A percentile compares a stretch with the other conserved stretches of the same genome.
These are phyloP conservation scores for Coleophora deauratella DNA, from an alignment of 2,888 invertebrate genomes.

Conservation along the genomic window DNA sequence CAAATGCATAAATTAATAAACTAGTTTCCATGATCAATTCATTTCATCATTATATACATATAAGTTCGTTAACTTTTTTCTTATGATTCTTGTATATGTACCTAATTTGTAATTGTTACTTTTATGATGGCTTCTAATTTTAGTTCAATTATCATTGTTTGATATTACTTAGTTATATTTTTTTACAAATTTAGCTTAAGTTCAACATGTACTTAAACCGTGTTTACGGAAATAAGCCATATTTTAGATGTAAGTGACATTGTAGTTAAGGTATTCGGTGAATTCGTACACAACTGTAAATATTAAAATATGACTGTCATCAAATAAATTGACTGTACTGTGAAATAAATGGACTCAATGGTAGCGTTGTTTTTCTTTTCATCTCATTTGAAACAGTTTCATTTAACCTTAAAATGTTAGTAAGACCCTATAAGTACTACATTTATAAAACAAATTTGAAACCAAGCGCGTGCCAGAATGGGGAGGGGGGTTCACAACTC, in stretches of 20 bases:
- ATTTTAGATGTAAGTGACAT: conserved; percentile 10
- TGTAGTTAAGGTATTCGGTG: conserved; percentile 1
- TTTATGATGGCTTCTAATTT: conserved; percentile 7
- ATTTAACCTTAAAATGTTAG: too few species aligned
- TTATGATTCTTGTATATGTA: too few species aligned
- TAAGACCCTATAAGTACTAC: too few species aligned
- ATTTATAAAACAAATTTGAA: too few species aligned
- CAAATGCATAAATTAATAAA: too few species aligned
- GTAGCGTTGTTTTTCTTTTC: not conserved
- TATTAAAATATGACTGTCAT: conserved; percentile 7
- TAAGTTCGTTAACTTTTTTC: too few species aligned
- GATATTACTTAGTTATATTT: conserved; percentile 10
- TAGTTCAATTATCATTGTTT: conserved; percentile 1
- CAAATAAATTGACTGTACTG: conserved; percentile 11
- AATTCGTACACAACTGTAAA: conserved; percentile 6
- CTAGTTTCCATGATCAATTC: too few species aligned
- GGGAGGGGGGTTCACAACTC: too few species aligned
- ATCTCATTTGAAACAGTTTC: too few species aligned
- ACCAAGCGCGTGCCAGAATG: too few species aligned
- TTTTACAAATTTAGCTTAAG: conserved; percentile 6
- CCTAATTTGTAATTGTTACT: not conserved
- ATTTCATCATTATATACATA: too few species aligned
- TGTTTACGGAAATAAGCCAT: conserved; percentile 10
- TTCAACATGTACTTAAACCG: conserved; percentile 7
- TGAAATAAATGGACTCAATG: conserved; percentile 4